Base-by-base conservation (phyloP, 2,113 vertebrate species). In the Halcyon senegalensis region DNA sequence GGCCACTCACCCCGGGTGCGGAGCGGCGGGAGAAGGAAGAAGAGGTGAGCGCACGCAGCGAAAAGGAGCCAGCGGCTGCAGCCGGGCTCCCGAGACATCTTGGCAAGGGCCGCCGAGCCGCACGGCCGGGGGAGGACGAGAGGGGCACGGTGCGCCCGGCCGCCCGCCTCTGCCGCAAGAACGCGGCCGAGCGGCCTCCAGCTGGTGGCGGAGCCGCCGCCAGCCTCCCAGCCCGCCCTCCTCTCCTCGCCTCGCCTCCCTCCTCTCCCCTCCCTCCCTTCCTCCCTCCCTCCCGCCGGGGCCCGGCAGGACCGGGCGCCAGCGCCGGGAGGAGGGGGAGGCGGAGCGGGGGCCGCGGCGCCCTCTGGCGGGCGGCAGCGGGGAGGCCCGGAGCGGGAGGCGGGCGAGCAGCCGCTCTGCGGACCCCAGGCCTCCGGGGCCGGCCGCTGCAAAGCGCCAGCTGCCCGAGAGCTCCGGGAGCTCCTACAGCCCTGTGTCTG, bases 1-100 rank as follows among this genome's bases (percentile, higher is more conserved):
- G 70, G 48, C 31, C 77, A 96, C 97, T 97, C 91, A 97, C 97
- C 96, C 72, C 74, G 89, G 41, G 74, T 48, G 77, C 88, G 87
- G 80, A 89, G 89, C 91, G 53, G 84, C 63, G 89, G 67, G 63
- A 92, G 76, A 30, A 89, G 90, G 37, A 87, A 62, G 77, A 66
- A 41, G 83, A 95, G 70, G 50, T 43, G 83, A 16, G 81, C 64
- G 55, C 74, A 91, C 16, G 74, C 87, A 35, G 70, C 50, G 24
- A 93, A 37, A 35, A 92, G 74, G 24, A 85, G 39, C 76, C 91
- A 77, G 90, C 70, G 72, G 39, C 14, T 5, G 69, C 84, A 59
- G 83, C 85, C 84, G 37, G 17, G 89, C 75, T 83, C 74, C 89
- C 81, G 67, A 86, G 70, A 76, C 96, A 97, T 97, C 78, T 35